Percentiles rank a stretch among this genome's conserved stretches.
Evolutionary conservation across 1,140 invertebrate genomes (phyloP).

Genomic region (Helicoverpa zea): DNA sequence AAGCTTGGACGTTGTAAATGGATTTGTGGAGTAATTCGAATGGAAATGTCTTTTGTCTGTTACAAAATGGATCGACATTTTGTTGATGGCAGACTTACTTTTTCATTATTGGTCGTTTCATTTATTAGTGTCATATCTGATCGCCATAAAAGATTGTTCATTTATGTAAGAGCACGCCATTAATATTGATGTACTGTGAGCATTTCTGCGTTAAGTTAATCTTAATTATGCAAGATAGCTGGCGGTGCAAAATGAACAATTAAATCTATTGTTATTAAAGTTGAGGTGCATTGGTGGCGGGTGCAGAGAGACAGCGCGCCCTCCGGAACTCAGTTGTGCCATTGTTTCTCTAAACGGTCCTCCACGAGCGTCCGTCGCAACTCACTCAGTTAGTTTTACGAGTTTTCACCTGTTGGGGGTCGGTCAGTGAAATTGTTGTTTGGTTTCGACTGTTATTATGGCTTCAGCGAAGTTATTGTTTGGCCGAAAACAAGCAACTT

Average conservation of each 20-base stretch:
- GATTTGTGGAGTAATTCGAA: constrained; percentile 53
- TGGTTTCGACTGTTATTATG: constrained; percentile 34
- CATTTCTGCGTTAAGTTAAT: constrained; percentile 7
- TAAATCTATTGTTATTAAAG: constrained; percentile 43
- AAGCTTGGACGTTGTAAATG: constrained; percentile 61
- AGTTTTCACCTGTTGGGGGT: constrained; percentile 57
- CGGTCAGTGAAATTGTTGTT: constrained; percentile 46
- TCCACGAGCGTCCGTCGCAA: constrained; percentile 51
- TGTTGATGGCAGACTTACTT: not conserved
- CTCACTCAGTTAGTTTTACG: constrained; percentile 57
- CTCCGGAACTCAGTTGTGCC: constrained; percentile 51
- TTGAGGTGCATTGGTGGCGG: constrained; percentile 39
- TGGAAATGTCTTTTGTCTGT: constrained; percentile 27
- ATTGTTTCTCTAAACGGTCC: constrained; percentile 66
- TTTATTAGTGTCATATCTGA: constrained; percentile 5
- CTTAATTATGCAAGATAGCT: constrained; percentile 24
- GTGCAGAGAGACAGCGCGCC: constrained; percentile 35
- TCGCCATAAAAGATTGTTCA: not conserved
- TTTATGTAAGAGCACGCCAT: not conserved
- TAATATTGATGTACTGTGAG: not conserved
- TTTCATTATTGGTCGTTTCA: not conserved
- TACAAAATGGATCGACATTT: constrained; percentile 21
- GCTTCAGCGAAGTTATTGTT: constrained; percentile 2
- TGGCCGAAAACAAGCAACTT: constrained; percentile 19
- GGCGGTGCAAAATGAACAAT: constrained; percentile 44